phyloP scores from a whole-genome alignment of 2,113 vertebrate genomes.

The Rhadina sibilatrix region DNA sequence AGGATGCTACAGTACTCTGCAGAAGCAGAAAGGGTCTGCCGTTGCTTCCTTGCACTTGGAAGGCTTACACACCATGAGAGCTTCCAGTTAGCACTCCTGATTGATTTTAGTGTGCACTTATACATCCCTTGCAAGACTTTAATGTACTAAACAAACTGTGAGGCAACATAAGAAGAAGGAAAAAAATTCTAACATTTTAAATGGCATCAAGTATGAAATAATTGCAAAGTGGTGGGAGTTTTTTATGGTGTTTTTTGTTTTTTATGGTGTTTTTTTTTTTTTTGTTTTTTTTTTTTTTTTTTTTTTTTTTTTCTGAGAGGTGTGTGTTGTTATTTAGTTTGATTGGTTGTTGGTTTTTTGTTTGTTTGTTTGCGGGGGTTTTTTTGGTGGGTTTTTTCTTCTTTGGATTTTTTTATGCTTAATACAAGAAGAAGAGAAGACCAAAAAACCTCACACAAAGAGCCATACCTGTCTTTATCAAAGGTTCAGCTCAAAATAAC shows the following conservation, averaged over 20 bases:
- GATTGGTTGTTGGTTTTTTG: background rate
- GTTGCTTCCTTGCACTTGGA: background rate
- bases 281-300: too few species aligned
- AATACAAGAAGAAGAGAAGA: background rate
- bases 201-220: background rate
- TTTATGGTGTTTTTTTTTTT: too few species aligned
- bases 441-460: background rate
- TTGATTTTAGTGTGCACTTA: background rate
- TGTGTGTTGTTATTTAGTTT: background rate
- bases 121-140: background rate
- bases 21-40: background rate
- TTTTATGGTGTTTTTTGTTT: background rate
- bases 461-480: background rate
- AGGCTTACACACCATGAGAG: background rate
- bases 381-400: fast-evolving
- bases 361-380: background rate
- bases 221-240: background rate
- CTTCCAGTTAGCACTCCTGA: background rate
- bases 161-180: background rate
- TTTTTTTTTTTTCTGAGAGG: fast-evolving
- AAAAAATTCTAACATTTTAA: background rate
- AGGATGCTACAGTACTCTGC: background rate
- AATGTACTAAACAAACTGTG: background rate
- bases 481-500: background rate
- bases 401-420: background rate